Evolutionary conservation across 2,797 vertebrate species (phyloP), one percentile per base, ranked within the genome.

Genomic region (Oryzias dopingdopingensis): DNA sequence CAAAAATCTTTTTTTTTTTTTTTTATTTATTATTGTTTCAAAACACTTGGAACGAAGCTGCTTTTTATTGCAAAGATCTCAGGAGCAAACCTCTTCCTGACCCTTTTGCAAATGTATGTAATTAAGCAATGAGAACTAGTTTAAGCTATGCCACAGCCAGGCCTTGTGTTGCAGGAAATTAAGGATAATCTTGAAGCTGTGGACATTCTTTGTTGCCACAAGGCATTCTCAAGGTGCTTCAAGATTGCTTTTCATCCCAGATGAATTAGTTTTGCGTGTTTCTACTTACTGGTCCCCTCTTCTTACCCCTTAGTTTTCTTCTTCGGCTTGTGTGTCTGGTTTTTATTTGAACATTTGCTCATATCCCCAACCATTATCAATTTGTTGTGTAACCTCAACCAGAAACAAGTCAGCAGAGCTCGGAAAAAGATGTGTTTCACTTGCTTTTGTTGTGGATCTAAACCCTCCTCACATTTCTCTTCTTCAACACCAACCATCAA

Each of bases 151-250:
- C 58, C 59, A 56, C 52, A 64, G 65, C 62, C 66, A 46, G 60
- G 63, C 52, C 66, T 67, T 80, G 67, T 77, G 51, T 69, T 67
- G 79, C 86, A 90, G 88, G 87, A 89, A 90, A 89, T 89, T 70
- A 79, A 84, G 81, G 85, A 77, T 88, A 84, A 88, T 87, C 85
- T 75, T 18, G 56, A 72, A 59, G 51, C 74, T 81, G 76, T 79
- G 74, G 80, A 68, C 20, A n/a, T 56, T 75, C 63, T 67, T 69
- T 82, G 77, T 80, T 83, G 85, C 86, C 81, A 82, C 74, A 66
- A 79, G 84, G 83, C 77, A 7, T 80, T 79, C 82, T 82, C 82
- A 81, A 79, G 74, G 74, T 82, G 32, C 58, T 54, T 70, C 18
- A 49, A 75, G 63, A 76, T 70, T 83, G 54, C 22, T 77, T 86